phyloP scores from a whole-genome alignment of 2,113 vertebrate genomes.

The Myotis yumanensis region DNA sequence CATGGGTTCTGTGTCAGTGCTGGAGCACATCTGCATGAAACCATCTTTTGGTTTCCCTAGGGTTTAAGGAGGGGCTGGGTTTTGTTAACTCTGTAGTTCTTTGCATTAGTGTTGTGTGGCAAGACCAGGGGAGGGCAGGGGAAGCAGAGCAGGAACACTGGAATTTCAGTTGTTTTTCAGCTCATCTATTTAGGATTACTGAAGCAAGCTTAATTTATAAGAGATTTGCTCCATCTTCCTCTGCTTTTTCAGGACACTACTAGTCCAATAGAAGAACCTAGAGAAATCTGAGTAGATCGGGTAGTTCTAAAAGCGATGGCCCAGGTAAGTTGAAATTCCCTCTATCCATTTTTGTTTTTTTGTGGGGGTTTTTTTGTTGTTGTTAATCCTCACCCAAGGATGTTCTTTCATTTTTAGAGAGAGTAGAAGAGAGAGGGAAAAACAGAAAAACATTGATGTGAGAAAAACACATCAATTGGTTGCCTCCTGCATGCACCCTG shows the following conservation, averaged over 20 bases:
- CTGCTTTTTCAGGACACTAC: constrained; percentile 39
- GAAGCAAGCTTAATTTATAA: neutral
- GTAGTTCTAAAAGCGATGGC: constrained; percentile 63
- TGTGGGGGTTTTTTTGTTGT: too few species aligned
- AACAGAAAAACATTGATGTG: too few species aligned
- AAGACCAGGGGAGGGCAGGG: neutral
- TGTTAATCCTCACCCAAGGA: too few species aligned
- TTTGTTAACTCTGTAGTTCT: constrained; percentile 21
- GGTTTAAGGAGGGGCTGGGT: neutral
- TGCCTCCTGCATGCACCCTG: too few species aligned
- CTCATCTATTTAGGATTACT: neutral
- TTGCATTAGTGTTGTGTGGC: neutral
- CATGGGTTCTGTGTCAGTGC: neutral
- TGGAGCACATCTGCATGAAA: neutral
- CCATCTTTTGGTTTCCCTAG: neutral
- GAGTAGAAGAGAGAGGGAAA: too few species aligned
- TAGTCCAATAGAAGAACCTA: constrained; percentile 45
- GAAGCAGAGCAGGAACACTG: neutral
- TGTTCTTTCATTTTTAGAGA: too few species aligned
- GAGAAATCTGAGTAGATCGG: constrained; percentile 29
- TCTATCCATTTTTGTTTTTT: neutral
- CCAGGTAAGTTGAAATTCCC: constrained; percentile 56
- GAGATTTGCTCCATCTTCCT: neutral
- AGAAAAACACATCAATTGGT: too few species aligned
- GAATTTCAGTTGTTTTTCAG: neutral